Evolutionary conservation across 1,140 invertebrate species (phyloP).

Genomic region (Ladona fulva): DNA sequence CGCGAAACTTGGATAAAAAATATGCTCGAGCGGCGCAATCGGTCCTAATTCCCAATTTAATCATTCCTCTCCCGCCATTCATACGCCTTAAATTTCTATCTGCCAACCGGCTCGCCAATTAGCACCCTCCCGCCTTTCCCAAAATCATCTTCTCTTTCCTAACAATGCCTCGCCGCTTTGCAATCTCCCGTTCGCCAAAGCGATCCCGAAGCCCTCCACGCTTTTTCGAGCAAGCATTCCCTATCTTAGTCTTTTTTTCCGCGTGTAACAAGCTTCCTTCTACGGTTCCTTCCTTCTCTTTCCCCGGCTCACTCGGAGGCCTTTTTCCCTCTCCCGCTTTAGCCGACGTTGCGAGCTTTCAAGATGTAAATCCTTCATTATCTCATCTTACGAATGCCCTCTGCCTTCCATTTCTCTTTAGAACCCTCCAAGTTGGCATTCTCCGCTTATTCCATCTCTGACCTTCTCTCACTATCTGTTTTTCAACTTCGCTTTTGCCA

Average conservation of each 20-base stretch:
- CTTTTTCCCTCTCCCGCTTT: not conserved
- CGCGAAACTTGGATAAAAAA: too few species aligned
- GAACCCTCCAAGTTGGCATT: too few species aligned
- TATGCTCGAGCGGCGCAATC: too few species aligned
- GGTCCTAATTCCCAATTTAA: too few species aligned
- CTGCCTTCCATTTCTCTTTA: too few species aligned
- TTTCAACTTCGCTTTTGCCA: too few species aligned
- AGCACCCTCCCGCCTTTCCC: not conserved
- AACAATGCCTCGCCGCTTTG: not conserved
- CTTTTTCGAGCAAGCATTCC: not conserved
- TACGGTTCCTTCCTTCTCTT: not conserved
- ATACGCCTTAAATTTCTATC: too few species aligned
- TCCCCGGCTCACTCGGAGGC: not conserved
- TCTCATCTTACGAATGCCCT: not conserved
- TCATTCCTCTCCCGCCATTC: too few species aligned
- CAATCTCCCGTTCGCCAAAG: not conserved
- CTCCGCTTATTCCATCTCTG: too few species aligned
- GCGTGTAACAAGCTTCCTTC: not conserved
- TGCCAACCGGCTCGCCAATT: too few species aligned
- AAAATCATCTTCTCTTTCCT: not conserved
- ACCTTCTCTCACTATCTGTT: too few species aligned
- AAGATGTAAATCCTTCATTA: not conserved
- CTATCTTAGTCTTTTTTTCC: not conserved
- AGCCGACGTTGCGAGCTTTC: not conserved
- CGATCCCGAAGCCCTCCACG: not conserved